Evolutionary conservation across 1,140 invertebrate species (phyloP).

Genomic region (Solen grandis): DNA sequence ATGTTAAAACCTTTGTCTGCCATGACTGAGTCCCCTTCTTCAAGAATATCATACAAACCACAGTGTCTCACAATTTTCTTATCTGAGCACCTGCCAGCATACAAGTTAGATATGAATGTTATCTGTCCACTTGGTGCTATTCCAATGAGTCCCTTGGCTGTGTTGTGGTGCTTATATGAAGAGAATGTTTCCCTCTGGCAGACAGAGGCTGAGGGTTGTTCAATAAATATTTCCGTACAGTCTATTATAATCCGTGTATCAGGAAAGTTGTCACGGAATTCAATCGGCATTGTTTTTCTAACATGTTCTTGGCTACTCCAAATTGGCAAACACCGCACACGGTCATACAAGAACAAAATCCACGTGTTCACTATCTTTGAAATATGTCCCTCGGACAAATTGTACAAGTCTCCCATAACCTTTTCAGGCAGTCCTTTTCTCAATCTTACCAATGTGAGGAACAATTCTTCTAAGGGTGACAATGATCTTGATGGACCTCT

Average conservation of each 20-base stretch:
- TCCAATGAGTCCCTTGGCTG: constrained; percentile 17
- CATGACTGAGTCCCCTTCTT: constrained; percentile 17
- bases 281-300: not conserved
- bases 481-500: constrained; percentile 12
- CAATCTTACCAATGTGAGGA: not conserved
- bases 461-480: constrained; percentile 12
- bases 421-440: not conserved
- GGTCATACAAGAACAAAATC: too few species aligned
- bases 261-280: not conserved
- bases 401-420: not conserved
- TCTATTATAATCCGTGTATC: constrained; percentile 14
- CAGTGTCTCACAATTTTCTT: constrained; percentile 4
- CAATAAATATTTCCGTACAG: constrained; percentile 43
- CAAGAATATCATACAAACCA: constrained; percentile 19
- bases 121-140: constrained; percentile 12
- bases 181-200: constrained; percentile 36
- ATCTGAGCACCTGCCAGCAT: constrained; percentile 4
- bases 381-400: constrained; percentile 6
- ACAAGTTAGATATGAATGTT: constrained; percentile 3
- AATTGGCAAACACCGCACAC: not conserved
- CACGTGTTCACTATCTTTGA: constrained; percentile 20
- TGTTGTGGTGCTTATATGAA: constrained; percentile 44
- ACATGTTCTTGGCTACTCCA: not conserved
- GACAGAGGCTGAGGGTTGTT: constrained; percentile 8
- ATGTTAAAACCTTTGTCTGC: constrained; percentile 40